Evolutionary conservation across 92 coral and sea anemone species (phyloP).

Genomic region (Pocillopora meandrina): DNA sequence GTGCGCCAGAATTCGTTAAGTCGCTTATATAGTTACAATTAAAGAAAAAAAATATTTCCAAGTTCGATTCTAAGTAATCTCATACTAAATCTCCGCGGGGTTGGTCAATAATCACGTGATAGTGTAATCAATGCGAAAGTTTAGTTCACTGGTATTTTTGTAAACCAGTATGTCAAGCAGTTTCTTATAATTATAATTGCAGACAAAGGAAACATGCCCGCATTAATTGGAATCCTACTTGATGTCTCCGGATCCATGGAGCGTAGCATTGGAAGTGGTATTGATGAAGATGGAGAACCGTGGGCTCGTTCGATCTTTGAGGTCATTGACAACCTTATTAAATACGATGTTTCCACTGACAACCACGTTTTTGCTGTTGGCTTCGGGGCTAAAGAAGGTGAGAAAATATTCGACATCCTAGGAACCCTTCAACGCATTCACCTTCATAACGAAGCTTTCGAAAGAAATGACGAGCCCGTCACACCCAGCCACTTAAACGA

Average conservation of each 20-base stretch:
- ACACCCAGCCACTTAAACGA: constrained; percentile 9
- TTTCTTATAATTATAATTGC: too few species aligned
- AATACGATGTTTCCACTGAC: constrained; percentile 57
- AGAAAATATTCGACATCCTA: constrained; percentile 34
- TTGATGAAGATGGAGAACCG: constrained; percentile 38
- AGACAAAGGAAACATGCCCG: too few species aligned
- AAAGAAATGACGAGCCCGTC: background rate
- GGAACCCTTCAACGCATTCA: constrained; percentile 13
- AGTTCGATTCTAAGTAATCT: too few species aligned
- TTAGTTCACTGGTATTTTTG: too few species aligned
- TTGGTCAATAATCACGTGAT: too few species aligned
- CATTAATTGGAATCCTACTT: constrained; percentile 43
- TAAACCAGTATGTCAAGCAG: too few species aligned
- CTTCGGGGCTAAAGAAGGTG: constrained; percentile 26
- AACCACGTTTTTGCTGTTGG: constrained; percentile 61
- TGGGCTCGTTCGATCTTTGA: constrained; percentile 68
- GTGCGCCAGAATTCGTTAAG: too few species aligned
- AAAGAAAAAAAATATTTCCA: too few species aligned
- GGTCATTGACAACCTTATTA: constrained; percentile 56
- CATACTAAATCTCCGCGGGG: too few species aligned
- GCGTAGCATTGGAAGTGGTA: constrained; percentile 34
- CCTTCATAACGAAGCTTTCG: too few species aligned
- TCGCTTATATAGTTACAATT: too few species aligned
- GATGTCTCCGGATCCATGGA: constrained; percentile 70
- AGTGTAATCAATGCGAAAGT: too few species aligned